Evolutionary conservation across 2,797 vertebrate genomes (phyloP).

Genomic region (Neosalanx taihuensis): DNA sequence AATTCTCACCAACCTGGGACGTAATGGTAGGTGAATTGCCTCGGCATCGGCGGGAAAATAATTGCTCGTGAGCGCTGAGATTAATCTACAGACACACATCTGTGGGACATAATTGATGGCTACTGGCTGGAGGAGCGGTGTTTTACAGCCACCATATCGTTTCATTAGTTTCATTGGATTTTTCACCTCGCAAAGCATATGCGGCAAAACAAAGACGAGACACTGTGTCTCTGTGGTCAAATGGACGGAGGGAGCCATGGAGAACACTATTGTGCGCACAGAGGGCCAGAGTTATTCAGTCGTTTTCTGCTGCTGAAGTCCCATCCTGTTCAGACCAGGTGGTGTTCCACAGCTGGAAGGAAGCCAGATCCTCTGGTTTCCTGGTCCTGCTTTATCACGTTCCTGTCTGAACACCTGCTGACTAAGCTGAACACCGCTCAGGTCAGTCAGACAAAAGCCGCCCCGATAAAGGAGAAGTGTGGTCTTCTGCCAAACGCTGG

Average conservation of each 20-base stretch:
- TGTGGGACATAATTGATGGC: conserved; percentile 69
- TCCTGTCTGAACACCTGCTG: conserved; percentile 33
- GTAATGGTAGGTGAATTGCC: conserved; percentile 77
- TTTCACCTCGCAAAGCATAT: conserved; percentile 44
- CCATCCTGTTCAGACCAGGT: too few relatives aligned
- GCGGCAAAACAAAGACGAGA: conserved; percentile 51
- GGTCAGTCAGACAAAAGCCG: conserved; percentile 18
- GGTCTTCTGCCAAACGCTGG: conserved; percentile 29
- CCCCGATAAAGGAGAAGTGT: conserved; percentile 35
- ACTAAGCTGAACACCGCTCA: conserved; percentile 6
- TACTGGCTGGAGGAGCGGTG: conserved; percentile 26
- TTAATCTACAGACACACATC: conserved; percentile 76
- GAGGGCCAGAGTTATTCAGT: too few relatives aligned
- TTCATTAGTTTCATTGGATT: conserved; percentile 58
- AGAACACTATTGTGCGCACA: conserved; percentile 28
- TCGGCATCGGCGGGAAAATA: conserved; percentile 62
- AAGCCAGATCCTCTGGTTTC: neutral
- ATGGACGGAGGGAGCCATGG: conserved; percentile 19
- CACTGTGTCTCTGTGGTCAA: conserved; percentile 14
- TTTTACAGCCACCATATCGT: conserved; percentile 39
- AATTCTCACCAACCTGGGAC: conserved; percentile 64
- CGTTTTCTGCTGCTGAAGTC: too few relatives aligned
- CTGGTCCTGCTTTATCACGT: conserved; percentile 1
- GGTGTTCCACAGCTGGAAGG: neutral
- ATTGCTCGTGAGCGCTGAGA: conserved; percentile 67